Conservation (phyloP, 1,140 invertebrate species). For the Samia ricini region DNA sequence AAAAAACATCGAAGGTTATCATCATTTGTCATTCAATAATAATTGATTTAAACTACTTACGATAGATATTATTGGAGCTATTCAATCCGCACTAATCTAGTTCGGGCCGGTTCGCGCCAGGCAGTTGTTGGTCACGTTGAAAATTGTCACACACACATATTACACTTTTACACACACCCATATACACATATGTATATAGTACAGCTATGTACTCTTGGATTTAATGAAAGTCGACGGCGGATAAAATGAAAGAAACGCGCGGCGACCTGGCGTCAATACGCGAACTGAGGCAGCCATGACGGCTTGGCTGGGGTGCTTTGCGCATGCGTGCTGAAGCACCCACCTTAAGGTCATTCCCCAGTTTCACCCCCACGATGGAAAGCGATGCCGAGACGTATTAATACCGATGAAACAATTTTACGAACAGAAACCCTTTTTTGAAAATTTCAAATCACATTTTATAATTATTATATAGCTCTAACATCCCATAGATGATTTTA, state of each 20-base stretch:
- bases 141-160: background rate
- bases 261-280: slow-evolving; percentile 55
- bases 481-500: too few relatives aligned
- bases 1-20: background rate
- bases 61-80: background rate
- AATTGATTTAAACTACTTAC: background rate
- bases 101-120: background rate
- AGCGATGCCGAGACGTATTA: slow-evolving; percentile 54
- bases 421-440: background rate
- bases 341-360: slow-evolving; percentile 66
- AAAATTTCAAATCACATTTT: slow-evolving; percentile 41
- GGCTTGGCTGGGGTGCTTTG: slow-evolving; percentile 47
- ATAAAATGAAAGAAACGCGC: slow-evolving; percentile 31
- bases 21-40: background rate
- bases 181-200: background rate
- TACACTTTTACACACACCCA: background rate
- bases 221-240: background rate
- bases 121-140: background rate
- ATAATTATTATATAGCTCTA: too few relatives aligned
- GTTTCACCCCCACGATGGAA: slow-evolving; percentile 59
- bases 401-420: slow-evolving; percentile 55
- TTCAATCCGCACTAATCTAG: background rate
- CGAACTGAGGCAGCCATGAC: slow-evolving; percentile 69
- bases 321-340: slow-evolving; percentile 50
- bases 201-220: background rate